Conservation (phyloP, 2,888 invertebrate genomes). For the Tinea trinotella region DNA sequence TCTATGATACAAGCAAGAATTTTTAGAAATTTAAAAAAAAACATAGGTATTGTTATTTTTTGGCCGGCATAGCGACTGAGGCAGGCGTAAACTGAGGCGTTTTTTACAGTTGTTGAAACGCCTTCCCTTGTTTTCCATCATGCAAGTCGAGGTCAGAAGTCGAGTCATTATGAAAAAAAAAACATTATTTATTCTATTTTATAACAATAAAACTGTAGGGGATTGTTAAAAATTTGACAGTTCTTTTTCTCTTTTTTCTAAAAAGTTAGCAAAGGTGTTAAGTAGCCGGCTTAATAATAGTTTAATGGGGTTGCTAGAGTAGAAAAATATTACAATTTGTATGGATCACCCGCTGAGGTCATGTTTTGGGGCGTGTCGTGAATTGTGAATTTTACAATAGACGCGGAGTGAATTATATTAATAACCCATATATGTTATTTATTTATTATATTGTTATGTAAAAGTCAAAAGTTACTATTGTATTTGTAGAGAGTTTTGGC, state of each 20-base stretch:
- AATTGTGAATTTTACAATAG: slow-evolving; percentile 59
- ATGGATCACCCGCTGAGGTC: slow-evolving; percentile 60
- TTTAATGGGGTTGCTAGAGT: slow-evolving; percentile 65
- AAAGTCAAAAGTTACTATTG: background rate
- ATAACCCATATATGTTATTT: slow-evolving; percentile 12
- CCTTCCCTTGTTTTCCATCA: too few species aligned
- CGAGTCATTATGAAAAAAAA: too few species aligned
- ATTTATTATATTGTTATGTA: slow-evolving; percentile 12
- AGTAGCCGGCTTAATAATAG: slow-evolving; percentile 60
- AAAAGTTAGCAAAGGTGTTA: slow-evolving; percentile 39
- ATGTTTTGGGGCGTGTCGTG: slow-evolving; percentile 65
- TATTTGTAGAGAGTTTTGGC: background rate
- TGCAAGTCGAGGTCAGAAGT: too few species aligned
- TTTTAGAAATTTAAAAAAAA: too few species aligned
- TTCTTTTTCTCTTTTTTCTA: slow-evolving; percentile 19
- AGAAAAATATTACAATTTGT: slow-evolving; percentile 59
- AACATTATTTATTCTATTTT: background rate
- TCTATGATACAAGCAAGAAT: too few species aligned
- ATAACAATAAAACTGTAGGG: background rate
- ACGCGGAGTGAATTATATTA: slow-evolving; percentile 41
- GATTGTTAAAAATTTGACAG: slow-evolving; percentile 25
- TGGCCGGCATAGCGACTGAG: too few species aligned
- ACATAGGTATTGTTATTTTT: too few species aligned
- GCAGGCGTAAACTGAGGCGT: too few species aligned
- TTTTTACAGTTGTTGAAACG: too few species aligned